A percentile compares a stretch with the other conserved stretches of the same genome.
Evolutionary conservation across 1,140 invertebrate genomes (phyloP).

Genomic region (Dendrolimus punctatus): DNA sequence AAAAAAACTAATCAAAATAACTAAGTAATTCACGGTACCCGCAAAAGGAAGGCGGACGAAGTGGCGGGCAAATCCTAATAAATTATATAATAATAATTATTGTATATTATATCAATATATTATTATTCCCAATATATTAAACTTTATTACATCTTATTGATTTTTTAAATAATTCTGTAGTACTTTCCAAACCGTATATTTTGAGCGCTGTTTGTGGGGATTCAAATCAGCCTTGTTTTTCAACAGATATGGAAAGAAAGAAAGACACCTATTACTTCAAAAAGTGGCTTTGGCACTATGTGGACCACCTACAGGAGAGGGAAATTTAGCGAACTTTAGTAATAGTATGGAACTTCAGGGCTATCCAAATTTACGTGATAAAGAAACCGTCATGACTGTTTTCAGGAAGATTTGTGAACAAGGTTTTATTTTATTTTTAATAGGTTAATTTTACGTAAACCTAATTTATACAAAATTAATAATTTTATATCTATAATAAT

Average conservation of each 20-base stretch:
- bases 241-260: constrained; percentile 12
- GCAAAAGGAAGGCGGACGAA: no score
- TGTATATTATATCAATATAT: no score
- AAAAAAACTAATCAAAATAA: no score
- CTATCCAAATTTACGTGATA: constrained; percentile 6
- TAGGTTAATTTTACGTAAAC: no score
- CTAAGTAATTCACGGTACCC: no score
- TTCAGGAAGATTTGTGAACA: constrained; percentile 15
- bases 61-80: no score
- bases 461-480: no score
- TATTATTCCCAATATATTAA: no score
- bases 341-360: constrained; percentile 11
- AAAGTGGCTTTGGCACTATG: constrained; percentile 13
- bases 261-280: constrained; percentile 11
- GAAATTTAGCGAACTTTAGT: constrained; percentile 7
- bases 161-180: background rate
- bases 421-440: constrained; percentile 5
- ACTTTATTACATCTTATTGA: no score
- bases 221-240: background rate
- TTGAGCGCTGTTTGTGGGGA: background rate
- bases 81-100: no score
- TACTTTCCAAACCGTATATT: no score
- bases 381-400: constrained; percentile 9
- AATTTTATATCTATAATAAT: no score
- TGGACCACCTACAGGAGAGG: constrained; percentile 14